phyloP scores from a whole-genome alignment of 2,888 invertebrate genomes.

The Tinea trinotella region DNA sequence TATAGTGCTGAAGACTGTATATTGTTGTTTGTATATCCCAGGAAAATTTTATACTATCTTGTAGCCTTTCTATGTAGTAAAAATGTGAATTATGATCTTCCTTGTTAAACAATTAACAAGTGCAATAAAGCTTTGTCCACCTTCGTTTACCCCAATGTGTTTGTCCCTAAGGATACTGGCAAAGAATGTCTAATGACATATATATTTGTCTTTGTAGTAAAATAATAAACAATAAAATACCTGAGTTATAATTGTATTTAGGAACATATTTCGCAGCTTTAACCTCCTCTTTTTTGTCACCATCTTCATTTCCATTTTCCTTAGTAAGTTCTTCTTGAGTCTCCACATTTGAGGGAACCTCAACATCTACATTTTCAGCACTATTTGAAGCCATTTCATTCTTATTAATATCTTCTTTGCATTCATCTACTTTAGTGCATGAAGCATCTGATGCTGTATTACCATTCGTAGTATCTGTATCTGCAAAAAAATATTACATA shows the following conservation, averaged over 20 bases:
- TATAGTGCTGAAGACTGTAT: no score
- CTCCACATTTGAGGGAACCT: slow-evolving; percentile 44
- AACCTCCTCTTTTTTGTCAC: slow-evolving; percentile 24
- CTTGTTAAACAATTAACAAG: no score
- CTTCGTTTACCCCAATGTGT: no score
- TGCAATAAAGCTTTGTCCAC: no score
- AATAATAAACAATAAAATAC: slow-evolving; percentile 36
- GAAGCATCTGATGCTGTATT: slow-evolving; percentile 37
- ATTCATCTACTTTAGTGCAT: slow-evolving; percentile 31
- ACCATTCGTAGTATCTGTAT: slow-evolving; percentile 51
- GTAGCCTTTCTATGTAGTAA: no score
- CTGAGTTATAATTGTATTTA: slow-evolving; percentile 59
- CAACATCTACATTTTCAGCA: slow-evolving; percentile 40
- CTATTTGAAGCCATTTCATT: slow-evolving; percentile 53
- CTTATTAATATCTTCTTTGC: slow-evolving; percentile 52
- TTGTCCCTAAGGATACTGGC: no score
- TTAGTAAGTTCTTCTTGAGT: slow-evolving; percentile 31
- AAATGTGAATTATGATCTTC: no score
- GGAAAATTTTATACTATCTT: no score
- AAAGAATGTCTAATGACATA: no score
- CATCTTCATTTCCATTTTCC: slow-evolving; percentile 29
- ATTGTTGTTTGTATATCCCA: no score
- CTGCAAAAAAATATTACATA: not conserved
- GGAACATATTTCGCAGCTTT: slow-evolving; percentile 37
- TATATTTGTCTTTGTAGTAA: no score